Conservation (phyloP, 2,888 invertebrate genomes). For the Dicycla oo region DNA sequence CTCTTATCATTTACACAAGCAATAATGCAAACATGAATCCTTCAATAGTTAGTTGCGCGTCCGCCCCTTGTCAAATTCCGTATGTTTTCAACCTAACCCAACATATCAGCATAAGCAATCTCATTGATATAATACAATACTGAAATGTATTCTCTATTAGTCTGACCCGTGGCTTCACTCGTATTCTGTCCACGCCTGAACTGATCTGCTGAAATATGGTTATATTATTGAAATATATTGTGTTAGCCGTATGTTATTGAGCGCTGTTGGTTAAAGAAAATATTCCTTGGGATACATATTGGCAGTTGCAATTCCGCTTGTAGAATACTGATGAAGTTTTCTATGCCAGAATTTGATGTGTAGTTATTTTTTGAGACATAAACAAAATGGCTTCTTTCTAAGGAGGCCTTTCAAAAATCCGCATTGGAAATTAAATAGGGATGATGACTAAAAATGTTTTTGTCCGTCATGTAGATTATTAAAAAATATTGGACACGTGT, state of each 20-base stretch:
- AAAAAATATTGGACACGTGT: too few relatives aligned
- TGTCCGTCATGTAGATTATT: too few relatives aligned
- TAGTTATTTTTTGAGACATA: not conserved
- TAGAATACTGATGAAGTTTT: not conserved
- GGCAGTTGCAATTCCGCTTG: slow-evolving; percentile 11
- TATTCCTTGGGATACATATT: not conserved
- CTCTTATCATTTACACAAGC: too few relatives aligned
- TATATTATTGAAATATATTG: slow-evolving; percentile 31
- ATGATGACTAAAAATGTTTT: too few relatives aligned
- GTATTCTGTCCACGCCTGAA: slow-evolving; percentile 33
- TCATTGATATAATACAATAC: slow-evolving; percentile 44
- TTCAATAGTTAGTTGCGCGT: not conserved
- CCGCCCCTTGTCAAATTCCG: not conserved
- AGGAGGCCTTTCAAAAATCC: not conserved
- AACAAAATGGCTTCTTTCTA: not conserved
- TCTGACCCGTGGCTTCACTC: slow-evolving; percentile 31
- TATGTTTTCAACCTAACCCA: slow-evolving; percentile 29
- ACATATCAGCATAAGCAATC: slow-evolving; percentile 35
- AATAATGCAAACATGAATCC: too few relatives aligned
- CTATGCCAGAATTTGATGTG: not conserved
- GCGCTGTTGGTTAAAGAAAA: not conserved
- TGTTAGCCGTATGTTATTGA: not conserved
- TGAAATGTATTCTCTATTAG: slow-evolving; percentile 45
- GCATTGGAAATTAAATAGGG: too few relatives aligned
- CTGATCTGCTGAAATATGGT: slow-evolving; percentile 40